A percentile compares a stretch with the other conserved stretches of the same genome.
Conservation (phyloP, 2,797 vertebrate genomes). For the Microchirus variegatus region DNA sequence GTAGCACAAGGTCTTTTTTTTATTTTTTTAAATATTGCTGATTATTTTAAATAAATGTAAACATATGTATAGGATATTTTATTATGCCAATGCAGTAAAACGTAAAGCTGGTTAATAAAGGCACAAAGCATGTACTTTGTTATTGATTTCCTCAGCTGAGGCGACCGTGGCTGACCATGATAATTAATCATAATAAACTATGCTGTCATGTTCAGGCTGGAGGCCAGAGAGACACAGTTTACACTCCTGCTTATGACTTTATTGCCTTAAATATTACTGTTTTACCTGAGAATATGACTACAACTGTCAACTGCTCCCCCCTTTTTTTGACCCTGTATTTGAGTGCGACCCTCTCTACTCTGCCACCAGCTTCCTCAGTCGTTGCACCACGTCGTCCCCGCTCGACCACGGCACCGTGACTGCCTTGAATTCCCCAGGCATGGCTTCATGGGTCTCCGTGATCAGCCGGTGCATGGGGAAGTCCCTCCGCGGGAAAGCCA, state of each 20-base stretch:
- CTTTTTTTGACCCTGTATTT: neutral
- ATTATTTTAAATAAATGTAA: neutral
- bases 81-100: neutral
- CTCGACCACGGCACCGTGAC: constrained; percentile 90
- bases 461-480: constrained; percentile 94
- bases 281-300: constrained; percentile 52
- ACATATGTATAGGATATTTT: neutral
- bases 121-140: neutral
- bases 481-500: constrained; percentile 88
- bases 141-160: constrained; percentile 1
- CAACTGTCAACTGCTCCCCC: neutral
- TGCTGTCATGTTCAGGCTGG: constrained; percentile 15
- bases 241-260: neutral
- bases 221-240: neutral
- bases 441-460: constrained; percentile 85
- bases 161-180: constrained; percentile 17
- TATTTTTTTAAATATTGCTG: constrained; percentile 4
- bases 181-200: constrained; percentile 35
- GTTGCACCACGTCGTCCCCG: constrained; percentile 84
- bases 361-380: constrained; percentile 85
- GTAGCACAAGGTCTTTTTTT: neutral
- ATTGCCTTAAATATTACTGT: neutral
- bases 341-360: constrained; percentile 50
- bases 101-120: neutral
- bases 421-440: constrained; percentile 87